Evolutionary conservation across 2,113 vertebrate species (phyloP).

Genomic region (Pitta sordida): DNA sequence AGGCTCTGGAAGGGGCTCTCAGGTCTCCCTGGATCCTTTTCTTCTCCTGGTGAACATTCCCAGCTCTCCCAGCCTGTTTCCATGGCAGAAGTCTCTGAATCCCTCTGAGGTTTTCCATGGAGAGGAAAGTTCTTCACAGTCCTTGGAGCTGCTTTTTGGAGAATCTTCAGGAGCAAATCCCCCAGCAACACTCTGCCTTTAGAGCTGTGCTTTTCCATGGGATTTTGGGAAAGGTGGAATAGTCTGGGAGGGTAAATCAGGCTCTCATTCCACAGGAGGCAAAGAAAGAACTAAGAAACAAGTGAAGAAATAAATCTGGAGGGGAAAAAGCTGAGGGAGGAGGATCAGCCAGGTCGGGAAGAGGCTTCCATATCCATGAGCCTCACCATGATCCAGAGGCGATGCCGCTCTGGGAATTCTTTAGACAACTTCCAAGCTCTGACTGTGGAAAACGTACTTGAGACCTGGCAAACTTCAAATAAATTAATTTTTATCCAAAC

Average conservation of each 20-base stretch:
- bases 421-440: background rate
- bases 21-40: background rate
- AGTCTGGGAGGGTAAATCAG: background rate
- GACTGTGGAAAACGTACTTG: background rate
- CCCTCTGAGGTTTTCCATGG: background rate
- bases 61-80: background rate
- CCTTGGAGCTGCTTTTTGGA: background rate
- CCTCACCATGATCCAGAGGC: background rate
- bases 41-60: background rate
- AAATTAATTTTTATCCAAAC: background rate
- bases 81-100: background rate
- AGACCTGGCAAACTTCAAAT: background rate
- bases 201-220: background rate
- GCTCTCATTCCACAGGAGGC: background rate
- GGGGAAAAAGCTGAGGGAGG: background rate
- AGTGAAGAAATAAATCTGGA: background rate
- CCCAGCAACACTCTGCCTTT: background rate
- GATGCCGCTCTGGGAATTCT: background rate
- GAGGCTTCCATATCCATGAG: fast-evolving
- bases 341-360: background rate
- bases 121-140: background rate
- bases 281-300: background rate
- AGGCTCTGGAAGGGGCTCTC: fast-evolving
- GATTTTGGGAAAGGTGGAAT: background rate
- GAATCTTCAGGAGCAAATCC: background rate